Evolutionary conservation across 2,888 invertebrate species (phyloP), one percentile per base, ranked within the genome.

Genomic region (Opisthograptis luteolata): DNA sequence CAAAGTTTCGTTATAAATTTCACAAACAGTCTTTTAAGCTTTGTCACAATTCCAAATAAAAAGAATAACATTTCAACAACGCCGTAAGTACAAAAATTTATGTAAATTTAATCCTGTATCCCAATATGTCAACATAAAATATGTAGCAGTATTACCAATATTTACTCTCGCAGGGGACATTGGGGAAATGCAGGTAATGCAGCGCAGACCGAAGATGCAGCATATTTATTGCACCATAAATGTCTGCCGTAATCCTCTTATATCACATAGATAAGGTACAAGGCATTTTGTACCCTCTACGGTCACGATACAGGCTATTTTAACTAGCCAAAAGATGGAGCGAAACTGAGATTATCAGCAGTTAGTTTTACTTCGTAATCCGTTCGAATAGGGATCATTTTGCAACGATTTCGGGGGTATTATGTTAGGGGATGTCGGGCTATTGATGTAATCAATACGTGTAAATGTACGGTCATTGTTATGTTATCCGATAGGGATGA

Each of bases 181-280:
- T 37, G 45, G 76, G 75, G 74, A 74, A 75, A 76, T 76, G 73
- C 73, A 75, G 68, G 73, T 75, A 75, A 73, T 75, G 73, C 71
- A 69, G 53, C 61, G 27, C 8, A 44, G 34, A 7, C 28, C 47
- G 47, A 68, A 66, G 65, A 58, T 75, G 74, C 68, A 71, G 27
- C 62, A 57, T 76, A 81, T 80, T 79, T 81, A 80, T 77, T 54
- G 71, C 73, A 50, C 73, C 74, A 77, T 81, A 81, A 80, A 80
- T 63, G 76, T 80, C 71, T 45, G 44, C 51, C 27, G 64, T 75
- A 73, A 78, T 77, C 77, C 76, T 62, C 69, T 71, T 70, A 76
- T 74, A 79, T 76, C 71, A 72, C 65, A 55, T 41, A 55, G 12
- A 36, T 27, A 41, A 40, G 41, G 24, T 28, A 8, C 30, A 30